Conservation (phyloP, 2,797 vertebrate genomes). For the Pipistrellus pygmaeus region DNA sequence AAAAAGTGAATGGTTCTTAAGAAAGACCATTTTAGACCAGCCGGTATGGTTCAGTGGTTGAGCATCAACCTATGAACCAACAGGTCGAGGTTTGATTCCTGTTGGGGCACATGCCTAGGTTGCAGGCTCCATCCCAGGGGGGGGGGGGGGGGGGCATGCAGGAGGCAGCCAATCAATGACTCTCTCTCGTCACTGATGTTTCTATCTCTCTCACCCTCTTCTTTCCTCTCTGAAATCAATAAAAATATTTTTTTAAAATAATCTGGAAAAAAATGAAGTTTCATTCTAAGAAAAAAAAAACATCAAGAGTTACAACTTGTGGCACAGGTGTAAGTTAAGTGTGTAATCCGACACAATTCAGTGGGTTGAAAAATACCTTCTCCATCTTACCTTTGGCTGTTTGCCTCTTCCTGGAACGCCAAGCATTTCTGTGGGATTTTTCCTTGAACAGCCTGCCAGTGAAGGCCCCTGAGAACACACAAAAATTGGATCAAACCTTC, state of each 20-base stretch:
- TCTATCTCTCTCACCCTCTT: too few relatives aligned
- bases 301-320: background rate
- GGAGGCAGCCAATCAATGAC: too few relatives aligned
- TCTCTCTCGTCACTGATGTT: too few relatives aligned
- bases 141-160: too few relatives aligned
- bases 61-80: too few relatives aligned
- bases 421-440: constrained; percentile 87
- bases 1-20: background rate
- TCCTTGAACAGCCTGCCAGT: constrained; percentile 89
- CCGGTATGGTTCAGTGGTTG: too few relatives aligned
- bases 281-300: background rate
- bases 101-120: too few relatives aligned
- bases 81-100: too few relatives aligned
- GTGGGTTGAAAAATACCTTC: background rate
- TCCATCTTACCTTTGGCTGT: constrained; percentile 87
- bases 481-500: constrained; percentile 68
- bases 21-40: background rate
- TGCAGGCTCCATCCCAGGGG: too few relatives aligned
- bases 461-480: constrained; percentile 87
- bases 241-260: background rate
- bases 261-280: background rate
- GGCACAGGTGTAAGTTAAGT: background rate
- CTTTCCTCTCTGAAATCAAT: too few relatives aligned
- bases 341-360: too few relatives aligned
- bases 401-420: constrained; percentile 88